phyloP scores from a whole-genome alignment of 2,797 vertebrate genomes.

The Gobio occitaniae region DNA sequence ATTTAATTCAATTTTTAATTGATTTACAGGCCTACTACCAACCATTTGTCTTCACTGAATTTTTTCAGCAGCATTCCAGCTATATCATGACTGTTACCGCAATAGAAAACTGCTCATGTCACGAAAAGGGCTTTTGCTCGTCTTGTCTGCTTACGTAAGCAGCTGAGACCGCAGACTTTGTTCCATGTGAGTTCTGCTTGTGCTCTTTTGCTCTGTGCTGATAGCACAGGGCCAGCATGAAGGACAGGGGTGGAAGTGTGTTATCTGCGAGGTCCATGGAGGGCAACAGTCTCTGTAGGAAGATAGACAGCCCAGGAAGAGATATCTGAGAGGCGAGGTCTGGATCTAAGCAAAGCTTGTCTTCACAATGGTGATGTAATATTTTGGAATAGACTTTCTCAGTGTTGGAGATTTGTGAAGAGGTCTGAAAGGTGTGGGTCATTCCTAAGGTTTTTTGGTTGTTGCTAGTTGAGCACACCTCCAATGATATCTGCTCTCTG shows the following conservation, averaged over 20 bases:
- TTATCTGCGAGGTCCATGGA: constrained; percentile 36
- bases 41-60: neutral
- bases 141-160: neutral
- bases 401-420: constrained; percentile 20
- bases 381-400: constrained; percentile 48
- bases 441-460: neutral
- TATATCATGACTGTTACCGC: neutral
- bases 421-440: constrained; percentile 22
- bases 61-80: neutral
- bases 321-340: constrained; percentile 64
- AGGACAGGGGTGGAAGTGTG: constrained; percentile 45
- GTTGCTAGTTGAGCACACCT: neutral
- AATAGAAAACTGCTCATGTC: neutral
- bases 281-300: constrained; percentile 65
- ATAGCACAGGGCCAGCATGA: constrained; percentile 33
- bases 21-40: neutral
- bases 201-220: constrained; percentile 11
- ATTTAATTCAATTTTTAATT: neutral
- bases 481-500: neutral
- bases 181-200: constrained; percentile 11
- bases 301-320: constrained; percentile 62
- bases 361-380: constrained; percentile 65
- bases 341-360: constrained; percentile 49
- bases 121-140: neutral
- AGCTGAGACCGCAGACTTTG: neutral